Base-by-base conservation (phyloP, 2,113 vertebrate genomes). In the Siniperca knerii region DNA sequence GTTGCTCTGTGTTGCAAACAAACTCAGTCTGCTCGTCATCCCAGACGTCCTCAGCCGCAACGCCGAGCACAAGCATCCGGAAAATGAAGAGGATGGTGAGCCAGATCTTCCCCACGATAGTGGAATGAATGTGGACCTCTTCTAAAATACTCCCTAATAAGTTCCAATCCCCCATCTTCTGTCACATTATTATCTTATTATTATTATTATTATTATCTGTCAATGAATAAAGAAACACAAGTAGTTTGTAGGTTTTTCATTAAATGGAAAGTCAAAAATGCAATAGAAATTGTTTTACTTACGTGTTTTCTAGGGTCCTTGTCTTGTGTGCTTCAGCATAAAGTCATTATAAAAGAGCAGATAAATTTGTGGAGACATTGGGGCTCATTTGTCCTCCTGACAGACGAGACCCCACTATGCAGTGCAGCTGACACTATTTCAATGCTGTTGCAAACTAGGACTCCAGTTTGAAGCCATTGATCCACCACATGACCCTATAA, bases 21-120 rank as follows among this genome's bases (percentile, higher is more conserved):
- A 99, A 99, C 81, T 98, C 97, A 0, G 96, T 97, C 86, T 99
- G 97, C 81, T 99, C 97, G 0, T 99, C 98, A 0, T 98, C 97
- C 98, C 98, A 99, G 25, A 99, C 97, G 3, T 98, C 98, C 90
- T 99, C 98, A 0, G 97, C 97, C 23, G 97, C 98, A 21, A 98
- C 97, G 9, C 97, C 97, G 0, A 99, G 97, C 35, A 99, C 96
- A 44, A 99, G 93, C 97, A 99, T 99, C 54, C 97, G 96, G 90
- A 99, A 99, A 89, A 99, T 97, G 89, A 99, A 99, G 67, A 99
- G 97, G 87, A 98, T 97, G 3, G 97, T 98, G 29, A 99, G 96
- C 98, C 97, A 99, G 92, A 99, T 99, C 94, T 99, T 98, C 60
- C 98, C 98, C 82, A 99, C 96, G 0, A 97, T 97, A 70, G 98